Conservation (phyloP, 2,113 vertebrate species). For the Hippocampus guttulatus region DNA sequence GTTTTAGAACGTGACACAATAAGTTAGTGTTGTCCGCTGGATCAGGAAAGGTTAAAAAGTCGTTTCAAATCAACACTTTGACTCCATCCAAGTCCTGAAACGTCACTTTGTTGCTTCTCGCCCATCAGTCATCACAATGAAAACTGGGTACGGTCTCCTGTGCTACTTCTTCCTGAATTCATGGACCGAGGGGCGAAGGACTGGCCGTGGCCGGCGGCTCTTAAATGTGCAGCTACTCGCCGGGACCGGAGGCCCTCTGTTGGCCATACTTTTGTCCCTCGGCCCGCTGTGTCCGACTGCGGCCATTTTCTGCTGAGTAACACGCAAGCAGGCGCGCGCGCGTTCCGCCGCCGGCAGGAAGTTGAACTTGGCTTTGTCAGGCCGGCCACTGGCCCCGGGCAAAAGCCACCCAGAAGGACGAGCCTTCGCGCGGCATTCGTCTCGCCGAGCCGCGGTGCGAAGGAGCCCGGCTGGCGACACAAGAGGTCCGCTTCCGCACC, state of each 20-base stretch:
- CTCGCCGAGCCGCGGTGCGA: not conserved
- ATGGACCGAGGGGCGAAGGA: not conserved
- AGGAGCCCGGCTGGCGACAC: not conserved
- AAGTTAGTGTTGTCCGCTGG: too few species aligned
- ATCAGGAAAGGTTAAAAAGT: not conserved
- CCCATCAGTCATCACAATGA: not conserved
- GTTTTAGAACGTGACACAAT: too few species aligned
- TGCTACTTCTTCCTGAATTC: not conserved
- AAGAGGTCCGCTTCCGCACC: not conserved
- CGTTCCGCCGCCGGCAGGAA: conserved; percentile 41
- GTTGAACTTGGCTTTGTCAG: conserved; percentile 65
- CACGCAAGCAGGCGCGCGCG: conserved; percentile 34
- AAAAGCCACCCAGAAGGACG: not conserved
- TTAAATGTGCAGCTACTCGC: conserved; percentile 24
- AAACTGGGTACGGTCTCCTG: not conserved
- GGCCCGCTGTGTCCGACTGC: conserved; percentile 74
- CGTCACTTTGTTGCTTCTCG: not conserved
- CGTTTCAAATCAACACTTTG: not conserved
- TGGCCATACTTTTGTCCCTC: conserved; percentile 72
- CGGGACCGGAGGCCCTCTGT: conserved; percentile 68
- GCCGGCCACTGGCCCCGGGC: not conserved
- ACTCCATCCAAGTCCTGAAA: too few species aligned
- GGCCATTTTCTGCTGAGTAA: conserved; percentile 88
- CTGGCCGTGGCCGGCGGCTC: conserved; percentile 13
- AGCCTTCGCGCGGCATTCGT: not conserved